These are phyloP conservation scores for Netelia virgata DNA, from an alignment of 2,888 invertebrate species.

Conservation along the genomic window DNA sequence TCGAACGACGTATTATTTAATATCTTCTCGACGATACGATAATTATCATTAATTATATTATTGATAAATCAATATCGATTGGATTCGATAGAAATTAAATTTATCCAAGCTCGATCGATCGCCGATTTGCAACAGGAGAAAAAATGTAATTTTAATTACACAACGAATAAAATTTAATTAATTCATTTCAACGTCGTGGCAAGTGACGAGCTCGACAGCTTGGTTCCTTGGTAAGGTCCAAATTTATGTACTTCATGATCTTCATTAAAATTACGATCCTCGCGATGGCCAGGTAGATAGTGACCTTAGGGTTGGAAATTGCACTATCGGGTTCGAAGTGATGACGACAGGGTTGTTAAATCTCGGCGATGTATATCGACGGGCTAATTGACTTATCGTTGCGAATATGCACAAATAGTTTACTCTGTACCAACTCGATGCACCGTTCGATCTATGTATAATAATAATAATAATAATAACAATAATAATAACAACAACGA, in stretches of 20 bases:
- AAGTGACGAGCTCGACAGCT: not conserved
- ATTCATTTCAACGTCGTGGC: not conserved
- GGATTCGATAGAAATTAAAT: too few species aligned
- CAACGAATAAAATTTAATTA: too few species aligned
- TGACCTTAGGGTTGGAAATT: not conserved
- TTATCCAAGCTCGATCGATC: too few species aligned
- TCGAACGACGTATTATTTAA: not conserved
- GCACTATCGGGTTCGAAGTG: not conserved
- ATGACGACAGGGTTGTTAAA: conserved; percentile 47
- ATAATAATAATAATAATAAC: too few species aligned
- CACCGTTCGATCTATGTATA: not conserved
- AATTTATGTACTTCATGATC: conserved; percentile 19
- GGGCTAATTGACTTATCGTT: conserved; percentile 58
- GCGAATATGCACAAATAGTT: not conserved
- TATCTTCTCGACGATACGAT: too few species aligned
- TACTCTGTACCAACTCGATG: not conserved
- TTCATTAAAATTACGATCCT: conserved; percentile 42
- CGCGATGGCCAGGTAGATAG: not conserved
- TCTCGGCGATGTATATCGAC: conserved; percentile 10
- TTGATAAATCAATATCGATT: too few species aligned
- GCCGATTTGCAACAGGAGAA: too few species aligned
- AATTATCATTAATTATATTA: too few species aligned
- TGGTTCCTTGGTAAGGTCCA: not conserved
- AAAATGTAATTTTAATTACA: too few species aligned
- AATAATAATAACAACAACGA: not conserved